Conservation (phyloP, 2,888 invertebrate species). For the Drosophila diplacantha region DNA sequence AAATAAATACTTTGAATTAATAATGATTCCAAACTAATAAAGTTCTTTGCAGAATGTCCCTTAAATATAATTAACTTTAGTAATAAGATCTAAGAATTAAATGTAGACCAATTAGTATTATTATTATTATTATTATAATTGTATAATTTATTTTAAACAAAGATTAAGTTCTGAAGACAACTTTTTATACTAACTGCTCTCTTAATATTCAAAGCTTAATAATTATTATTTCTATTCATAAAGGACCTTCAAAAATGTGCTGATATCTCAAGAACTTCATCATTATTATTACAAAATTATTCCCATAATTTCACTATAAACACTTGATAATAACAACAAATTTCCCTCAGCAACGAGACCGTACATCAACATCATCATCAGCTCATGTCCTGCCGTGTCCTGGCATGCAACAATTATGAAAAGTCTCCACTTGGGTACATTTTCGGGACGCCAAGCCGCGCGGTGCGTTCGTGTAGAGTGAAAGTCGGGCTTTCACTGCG, state of each 20-base stretch:
- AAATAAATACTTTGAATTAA: background rate
- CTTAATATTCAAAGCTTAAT: background rate
- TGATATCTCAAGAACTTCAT: too few relatives aligned
- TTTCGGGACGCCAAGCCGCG: conserved; percentile 1
- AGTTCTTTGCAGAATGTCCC: background rate
- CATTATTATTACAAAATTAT: background rate
- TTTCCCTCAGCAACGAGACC: too few relatives aligned
- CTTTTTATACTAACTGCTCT: background rate
- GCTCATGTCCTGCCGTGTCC: background rate
- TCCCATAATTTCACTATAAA: background rate
- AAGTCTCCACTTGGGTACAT: conserved; percentile 55
- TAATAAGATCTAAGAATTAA: background rate
- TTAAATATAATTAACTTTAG: background rate
- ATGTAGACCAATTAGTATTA: too few relatives aligned
- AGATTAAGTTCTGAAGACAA: too few relatives aligned
- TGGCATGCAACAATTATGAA: conserved; percentile 69
- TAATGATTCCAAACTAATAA: background rate
- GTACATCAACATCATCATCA: conserved; percentile 40
- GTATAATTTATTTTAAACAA: too few relatives aligned
- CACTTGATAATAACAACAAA: background rate
- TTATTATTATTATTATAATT: too few relatives aligned
- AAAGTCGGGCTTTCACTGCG: conserved; percentile 19
- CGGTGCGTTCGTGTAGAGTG: conserved; percentile 45
- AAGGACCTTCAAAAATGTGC: background rate
- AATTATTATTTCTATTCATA: background rate